Evolutionary conservation across 2,797 vertebrate species (phyloP), one percentile per base, ranked within the genome.

Genomic region (Pseudomugil tenellus): DNA sequence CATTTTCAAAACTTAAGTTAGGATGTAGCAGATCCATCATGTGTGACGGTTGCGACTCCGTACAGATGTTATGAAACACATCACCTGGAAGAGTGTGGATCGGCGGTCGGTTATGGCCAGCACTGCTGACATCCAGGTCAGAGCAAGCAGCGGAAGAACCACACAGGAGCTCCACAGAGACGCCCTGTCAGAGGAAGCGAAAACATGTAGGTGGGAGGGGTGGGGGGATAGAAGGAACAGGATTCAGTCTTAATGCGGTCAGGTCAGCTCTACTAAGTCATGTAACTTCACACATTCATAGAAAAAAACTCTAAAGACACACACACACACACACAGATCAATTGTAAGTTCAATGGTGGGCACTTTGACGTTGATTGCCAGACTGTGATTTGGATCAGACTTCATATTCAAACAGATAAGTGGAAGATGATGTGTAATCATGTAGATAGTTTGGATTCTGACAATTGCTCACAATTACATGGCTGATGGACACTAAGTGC

Each of bases 101-200:
- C 97, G 96, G 35, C 97, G 96, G 91, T 99, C 97, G 2, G 97
- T 99, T 92, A 99, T 99, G 90, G 98, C 98, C 83, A 99, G 90
- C 87, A 99, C 97, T 0, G 98, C 98, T 62, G 97, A 98, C 98
- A 98, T 99, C 98, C 98, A 99, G 79, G 98, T 99, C 89, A 99
- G 95, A 0, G 98, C 98, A 86, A 99, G 92, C 87, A 99, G 94
- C 46, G 98, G 98, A 79, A 99, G 95, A 86, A 99, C 97, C 86
- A 99, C 98, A n/a, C 98, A 99, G 76, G 98, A 99, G 89, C 97
- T 99, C 97, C 98, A 99, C 67, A 99, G 94, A 11, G 98, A 99
- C n/a, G 98, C 97, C 96, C 98, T 99, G 93, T 76, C 74, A 80
- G 59, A 60, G 49, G 67, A 43, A 48, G 63, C 49, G 71, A 59